Base-by-base conservation (phyloP, 2,113 vertebrate genomes). In the Hydrolagus affinis region DNA sequence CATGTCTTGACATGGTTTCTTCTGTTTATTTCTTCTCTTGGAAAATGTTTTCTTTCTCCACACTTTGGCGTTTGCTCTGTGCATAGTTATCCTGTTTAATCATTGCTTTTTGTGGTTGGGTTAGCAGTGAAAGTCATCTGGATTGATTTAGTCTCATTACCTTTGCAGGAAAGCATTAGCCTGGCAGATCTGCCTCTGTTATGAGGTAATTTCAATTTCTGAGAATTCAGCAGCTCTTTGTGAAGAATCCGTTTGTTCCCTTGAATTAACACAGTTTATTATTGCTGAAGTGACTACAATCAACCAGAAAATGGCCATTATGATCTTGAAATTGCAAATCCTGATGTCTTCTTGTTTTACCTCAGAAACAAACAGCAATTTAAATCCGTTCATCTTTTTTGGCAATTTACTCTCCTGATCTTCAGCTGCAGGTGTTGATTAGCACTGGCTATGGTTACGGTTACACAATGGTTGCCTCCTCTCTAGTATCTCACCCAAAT, bases 111-210 rank as follows among this genome's bases (percentile, higher is more conserved):
- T 89, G 90, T 90, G 91, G 88, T 88, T 92, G 89, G 90, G 89
- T 89, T 90, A 88, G 90, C 90, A 89, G 89, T 89, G 89, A 89
- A 90, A 88, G 89, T 91, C 92, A 94, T 94, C 92, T 94, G 93
- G 92, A 88, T 93, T 91, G 89, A 87, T 87, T 94, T 94, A 94
- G 88, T 70, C 85, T 89, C 88, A 88, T 70, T 85, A 87, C 86
- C 85, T 91, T 88, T 17, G 78, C 59, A 83, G 78, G 78, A 66
- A 83, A 83, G 62, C 32, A 83, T 83, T 83, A 83, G 78, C 66
- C 60, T 32, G 62, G 78, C 78, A 83, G 62, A 83, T 83, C 78
- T 83, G 60, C 78, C 66, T 66, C 14, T 83, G 78, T 83, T 75
- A 75, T 57, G 73, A 75, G 73, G 15, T 75, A 8, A 56, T 44